These are phyloP conservation scores for Brachystomella parvula DNA, from an alignment of 1,140 invertebrate species.

Conservation along the genomic window DNA sequence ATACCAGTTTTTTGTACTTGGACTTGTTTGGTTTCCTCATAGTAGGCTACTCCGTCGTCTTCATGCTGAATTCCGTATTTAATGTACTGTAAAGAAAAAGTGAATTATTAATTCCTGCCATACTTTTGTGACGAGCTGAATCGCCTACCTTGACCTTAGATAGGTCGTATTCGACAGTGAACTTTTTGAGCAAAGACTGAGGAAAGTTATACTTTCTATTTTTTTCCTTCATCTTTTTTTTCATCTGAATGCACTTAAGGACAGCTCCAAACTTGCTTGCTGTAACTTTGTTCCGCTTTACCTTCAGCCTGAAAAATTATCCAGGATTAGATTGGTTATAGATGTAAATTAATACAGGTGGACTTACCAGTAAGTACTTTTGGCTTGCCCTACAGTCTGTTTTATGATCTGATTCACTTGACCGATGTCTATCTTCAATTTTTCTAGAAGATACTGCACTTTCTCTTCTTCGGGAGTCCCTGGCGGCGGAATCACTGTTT, in stretches of 20 bases:
- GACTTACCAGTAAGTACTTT: not conserved
- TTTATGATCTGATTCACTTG: not conserved
- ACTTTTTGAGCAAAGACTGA: not conserved
- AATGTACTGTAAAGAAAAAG: not conserved
- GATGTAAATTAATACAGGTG: not conserved
- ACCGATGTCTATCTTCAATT: too few species aligned
- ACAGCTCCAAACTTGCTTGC: not conserved
- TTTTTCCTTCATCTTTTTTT: not conserved
- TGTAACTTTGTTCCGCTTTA: not conserved
- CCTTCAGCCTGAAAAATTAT: not conserved
- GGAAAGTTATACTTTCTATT: not conserved
- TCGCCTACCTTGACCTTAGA: not conserved
- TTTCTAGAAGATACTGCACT: not conserved
- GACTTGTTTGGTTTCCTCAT: not conserved
- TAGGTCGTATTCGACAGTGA: not conserved
- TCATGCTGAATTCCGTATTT: constrained; percentile 5
- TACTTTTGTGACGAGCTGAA: not conserved
- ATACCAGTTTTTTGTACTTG: not conserved
- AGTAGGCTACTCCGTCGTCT: not conserved
- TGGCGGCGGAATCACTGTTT: not conserved
- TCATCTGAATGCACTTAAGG: too few species aligned
- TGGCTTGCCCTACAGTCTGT: not conserved
- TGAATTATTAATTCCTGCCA: not conserved
- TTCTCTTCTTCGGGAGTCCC: not conserved
- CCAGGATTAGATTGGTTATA: not conserved